phyloP scores from a whole-genome alignment of 30 jellyfish, hydroid and myxozoan genomes.

The Nemopilema nomurai region DNA sequence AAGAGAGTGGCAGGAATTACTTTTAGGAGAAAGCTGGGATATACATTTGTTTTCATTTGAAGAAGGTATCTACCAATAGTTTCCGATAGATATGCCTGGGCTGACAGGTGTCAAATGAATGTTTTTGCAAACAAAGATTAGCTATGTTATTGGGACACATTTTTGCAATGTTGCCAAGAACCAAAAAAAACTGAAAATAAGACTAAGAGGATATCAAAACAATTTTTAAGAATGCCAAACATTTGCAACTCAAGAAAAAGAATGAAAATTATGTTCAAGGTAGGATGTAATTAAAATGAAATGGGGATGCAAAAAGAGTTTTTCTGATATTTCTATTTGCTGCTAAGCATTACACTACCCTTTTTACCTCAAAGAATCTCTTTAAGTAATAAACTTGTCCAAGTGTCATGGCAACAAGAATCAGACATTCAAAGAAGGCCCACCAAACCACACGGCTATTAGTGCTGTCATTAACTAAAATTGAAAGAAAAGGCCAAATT shows the following conservation, averaged over 20 bases:
- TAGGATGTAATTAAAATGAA: not conserved
- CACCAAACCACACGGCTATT: slow-evolving; percentile 99
- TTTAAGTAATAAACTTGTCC: slow-evolving; percentile 98
- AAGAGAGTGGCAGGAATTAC: not conserved
- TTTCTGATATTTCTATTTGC: not conserved
- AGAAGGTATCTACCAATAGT: too few relatives aligned
- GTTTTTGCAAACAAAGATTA: too few relatives aligned
- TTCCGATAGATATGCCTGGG: too few relatives aligned
- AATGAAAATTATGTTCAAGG: not conserved
- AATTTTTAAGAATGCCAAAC: too few relatives aligned
- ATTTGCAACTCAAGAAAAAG: too few relatives aligned
- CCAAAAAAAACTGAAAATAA: not conserved
- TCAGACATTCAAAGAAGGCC: slow-evolving; percentile 98
- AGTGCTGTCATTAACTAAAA: slow-evolving; percentile 97
- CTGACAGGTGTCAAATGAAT: too few relatives aligned
- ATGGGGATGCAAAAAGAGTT: not conserved
- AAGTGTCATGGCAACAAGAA: slow-evolving; percentile 98
- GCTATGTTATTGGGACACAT: too few relatives aligned
- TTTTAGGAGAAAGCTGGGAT: too few relatives aligned
- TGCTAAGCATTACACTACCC: slow-evolving; percentile 66
- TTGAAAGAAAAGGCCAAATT: not conserved
- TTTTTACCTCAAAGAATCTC: slow-evolving; percentile 94
- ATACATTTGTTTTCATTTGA: too few relatives aligned
- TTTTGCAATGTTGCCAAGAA: too few relatives aligned
- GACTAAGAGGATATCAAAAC: not conserved